These are phyloP conservation scores for Sesia bembeciformis DNA, from an alignment of 2,888 invertebrate species.

Conservation along the genomic window DNA sequence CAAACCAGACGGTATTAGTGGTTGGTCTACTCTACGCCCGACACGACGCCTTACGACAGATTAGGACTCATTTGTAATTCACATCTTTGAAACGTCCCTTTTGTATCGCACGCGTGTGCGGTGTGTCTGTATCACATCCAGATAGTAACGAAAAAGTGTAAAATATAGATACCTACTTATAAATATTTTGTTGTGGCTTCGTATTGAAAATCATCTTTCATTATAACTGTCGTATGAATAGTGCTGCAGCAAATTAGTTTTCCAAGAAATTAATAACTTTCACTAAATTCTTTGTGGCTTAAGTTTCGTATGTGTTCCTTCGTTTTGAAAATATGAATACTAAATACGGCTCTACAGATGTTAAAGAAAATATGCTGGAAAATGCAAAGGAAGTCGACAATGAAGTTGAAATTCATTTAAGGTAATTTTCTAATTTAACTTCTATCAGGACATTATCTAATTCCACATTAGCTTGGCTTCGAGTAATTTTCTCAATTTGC, in stretches of 20 bases:
- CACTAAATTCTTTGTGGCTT: no score
- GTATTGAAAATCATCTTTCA: no score
- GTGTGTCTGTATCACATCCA: neutral
- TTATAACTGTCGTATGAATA: no score
- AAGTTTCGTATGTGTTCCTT: no score
- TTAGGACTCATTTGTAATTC: conserved; percentile 3
- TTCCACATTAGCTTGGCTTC: conserved; percentile 12
- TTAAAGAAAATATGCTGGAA: conserved; percentile 30
- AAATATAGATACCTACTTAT: no score
- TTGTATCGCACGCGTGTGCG: conserved; percentile 41
- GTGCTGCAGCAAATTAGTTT: no score
- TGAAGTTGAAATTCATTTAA: conserved; percentile 35
- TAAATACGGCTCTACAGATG: conserved; percentile 55
- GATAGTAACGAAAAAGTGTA: no score
- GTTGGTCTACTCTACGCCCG: neutral
- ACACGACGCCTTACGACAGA: neutral
- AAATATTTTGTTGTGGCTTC: no score
- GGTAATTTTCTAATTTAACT: conserved; percentile 14
- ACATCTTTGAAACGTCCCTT: conserved; percentile 34
- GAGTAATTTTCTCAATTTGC: conserved; percentile 41
- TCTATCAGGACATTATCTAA: conserved; percentile 17
- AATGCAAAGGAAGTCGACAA: conserved; percentile 27
- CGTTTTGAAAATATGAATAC: conserved; percentile 28
- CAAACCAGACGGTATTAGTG: neutral
- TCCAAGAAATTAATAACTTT: no score